These are phyloP conservation scores for Muscicapa striata DNA, from an alignment of 2,797 vertebrate genomes.

Conservation along the genomic window DNA sequence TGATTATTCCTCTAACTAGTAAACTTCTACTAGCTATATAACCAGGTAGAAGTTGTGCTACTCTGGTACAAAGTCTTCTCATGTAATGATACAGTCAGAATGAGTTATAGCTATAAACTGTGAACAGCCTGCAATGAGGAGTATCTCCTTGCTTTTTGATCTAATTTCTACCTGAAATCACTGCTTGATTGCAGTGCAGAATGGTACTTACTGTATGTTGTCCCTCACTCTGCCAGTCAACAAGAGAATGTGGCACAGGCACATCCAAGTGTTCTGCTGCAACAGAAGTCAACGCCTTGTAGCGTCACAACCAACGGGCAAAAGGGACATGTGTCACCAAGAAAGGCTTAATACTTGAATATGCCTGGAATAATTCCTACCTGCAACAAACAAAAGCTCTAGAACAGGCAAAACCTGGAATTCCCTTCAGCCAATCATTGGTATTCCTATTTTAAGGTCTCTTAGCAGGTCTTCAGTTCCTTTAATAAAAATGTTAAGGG, in stretches of 20 bases:
- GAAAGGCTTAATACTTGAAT: neutral
- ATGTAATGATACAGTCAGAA: neutral
- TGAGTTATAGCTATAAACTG: neutral
- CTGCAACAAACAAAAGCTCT: neutral
- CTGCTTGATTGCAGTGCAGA: neutral
- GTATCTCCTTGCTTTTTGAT: neutral
- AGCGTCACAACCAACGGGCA: fast-evolving
- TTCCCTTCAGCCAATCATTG: neutral
- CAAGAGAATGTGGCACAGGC: neutral
- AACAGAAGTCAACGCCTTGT: fast-evolving
- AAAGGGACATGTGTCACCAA: neutral
- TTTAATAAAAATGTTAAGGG: neutral
- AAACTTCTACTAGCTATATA: neutral
- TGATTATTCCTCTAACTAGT: neutral
- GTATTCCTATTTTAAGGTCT: neutral
- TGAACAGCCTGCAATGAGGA: neutral
- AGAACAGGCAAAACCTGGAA: neutral
- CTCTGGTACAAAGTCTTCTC: neutral
- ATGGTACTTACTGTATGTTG: no score
- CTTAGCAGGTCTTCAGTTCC: neutral
- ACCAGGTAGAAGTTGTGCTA: neutral
- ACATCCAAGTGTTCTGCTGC: neutral
- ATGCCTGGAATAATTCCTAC: neutral
- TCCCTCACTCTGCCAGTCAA: no score
- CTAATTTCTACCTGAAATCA: neutral